Conservation (phyloP, 1,140 invertebrate species). For the Berghia stephanieae region DNA sequence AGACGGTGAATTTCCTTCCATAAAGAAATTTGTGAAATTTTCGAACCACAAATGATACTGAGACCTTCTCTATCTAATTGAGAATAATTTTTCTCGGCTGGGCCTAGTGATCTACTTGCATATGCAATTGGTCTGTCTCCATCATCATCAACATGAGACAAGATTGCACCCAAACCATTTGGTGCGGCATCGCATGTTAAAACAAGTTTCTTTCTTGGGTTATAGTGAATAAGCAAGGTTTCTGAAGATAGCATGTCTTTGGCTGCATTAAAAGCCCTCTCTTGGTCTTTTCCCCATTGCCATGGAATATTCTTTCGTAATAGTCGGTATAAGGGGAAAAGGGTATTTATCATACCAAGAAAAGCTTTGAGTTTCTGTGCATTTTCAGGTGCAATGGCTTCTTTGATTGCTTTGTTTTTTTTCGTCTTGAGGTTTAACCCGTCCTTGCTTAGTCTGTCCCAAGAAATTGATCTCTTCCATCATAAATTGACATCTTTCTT, state of each 20-base stretch:
- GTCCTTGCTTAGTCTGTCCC: neutral
- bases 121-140: conserved; percentile 66
- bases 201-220: conserved; percentile 58
- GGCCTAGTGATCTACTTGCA: conserved; percentile 64
- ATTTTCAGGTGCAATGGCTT: too few relatives aligned
- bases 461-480: neutral
- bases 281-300: conserved; percentile 35
- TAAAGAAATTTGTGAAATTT: conserved; percentile 69
- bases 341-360: too few relatives aligned
- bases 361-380: too few relatives aligned
- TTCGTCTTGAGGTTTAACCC: conserved; percentile 42
- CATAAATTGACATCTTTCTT: too few relatives aligned
- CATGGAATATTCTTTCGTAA: conserved; percentile 33
- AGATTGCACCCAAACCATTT: conserved; percentile 68
- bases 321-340: conserved; percentile 38
- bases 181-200: conserved; percentile 69
- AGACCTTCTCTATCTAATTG: conserved; percentile 71
- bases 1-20: conserved; percentile 63
- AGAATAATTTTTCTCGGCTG: conserved; percentile 69
- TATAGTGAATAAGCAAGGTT: too few relatives aligned
- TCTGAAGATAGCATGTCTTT: conserved; percentile 64
- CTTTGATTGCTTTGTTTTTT: conserved; percentile 39
- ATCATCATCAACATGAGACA: too few relatives aligned
- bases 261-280: conserved; percentile 35
- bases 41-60: conserved; percentile 68